Conservation (phyloP, 64 coral and sea anemone species). For the Actinia tenebrosa region DNA sequence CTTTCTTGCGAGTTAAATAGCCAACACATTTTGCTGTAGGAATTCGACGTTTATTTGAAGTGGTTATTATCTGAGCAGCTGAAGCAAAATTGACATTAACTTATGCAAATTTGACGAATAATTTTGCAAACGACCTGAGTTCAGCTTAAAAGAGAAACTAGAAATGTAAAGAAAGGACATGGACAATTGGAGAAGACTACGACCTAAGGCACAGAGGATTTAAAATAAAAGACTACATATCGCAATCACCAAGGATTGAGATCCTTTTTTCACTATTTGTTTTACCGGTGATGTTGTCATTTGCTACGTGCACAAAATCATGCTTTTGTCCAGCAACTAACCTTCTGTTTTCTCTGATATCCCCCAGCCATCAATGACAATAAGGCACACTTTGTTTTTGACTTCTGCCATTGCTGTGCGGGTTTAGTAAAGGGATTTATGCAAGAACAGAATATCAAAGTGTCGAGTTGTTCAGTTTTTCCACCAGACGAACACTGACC, state of each 20-base stretch:
- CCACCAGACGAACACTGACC: neutral
- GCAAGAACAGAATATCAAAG: neutral
- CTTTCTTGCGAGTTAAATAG: neutral
- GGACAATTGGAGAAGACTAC: neutral
- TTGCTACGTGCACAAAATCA: conserved; percentile 18
- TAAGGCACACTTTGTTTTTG: conserved; percentile 86
- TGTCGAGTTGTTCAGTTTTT: neutral
- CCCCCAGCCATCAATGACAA: conserved; percentile 98
- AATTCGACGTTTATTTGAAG: neutral
- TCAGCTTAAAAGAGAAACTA: neutral
- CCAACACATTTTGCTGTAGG: neutral
- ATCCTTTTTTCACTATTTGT: neutral
- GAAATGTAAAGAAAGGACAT: neutral
- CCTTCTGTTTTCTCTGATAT: conserved; percentile 83
- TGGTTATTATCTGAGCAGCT: neutral
- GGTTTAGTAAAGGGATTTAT: neutral
- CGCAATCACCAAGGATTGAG: neutral
- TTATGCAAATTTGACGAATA: neutral
- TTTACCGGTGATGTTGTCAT: neutral
- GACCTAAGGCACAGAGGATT: neutral
- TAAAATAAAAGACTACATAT: neutral
- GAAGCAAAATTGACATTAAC: neutral
- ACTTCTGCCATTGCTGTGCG: conserved; percentile 54
- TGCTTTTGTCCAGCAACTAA: neutral
- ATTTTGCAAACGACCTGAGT: neutral